These are phyloP conservation scores for Eubucco bourcierii DNA, from an alignment of 2,113 vertebrate genomes.

Conservation along the genomic window DNA sequence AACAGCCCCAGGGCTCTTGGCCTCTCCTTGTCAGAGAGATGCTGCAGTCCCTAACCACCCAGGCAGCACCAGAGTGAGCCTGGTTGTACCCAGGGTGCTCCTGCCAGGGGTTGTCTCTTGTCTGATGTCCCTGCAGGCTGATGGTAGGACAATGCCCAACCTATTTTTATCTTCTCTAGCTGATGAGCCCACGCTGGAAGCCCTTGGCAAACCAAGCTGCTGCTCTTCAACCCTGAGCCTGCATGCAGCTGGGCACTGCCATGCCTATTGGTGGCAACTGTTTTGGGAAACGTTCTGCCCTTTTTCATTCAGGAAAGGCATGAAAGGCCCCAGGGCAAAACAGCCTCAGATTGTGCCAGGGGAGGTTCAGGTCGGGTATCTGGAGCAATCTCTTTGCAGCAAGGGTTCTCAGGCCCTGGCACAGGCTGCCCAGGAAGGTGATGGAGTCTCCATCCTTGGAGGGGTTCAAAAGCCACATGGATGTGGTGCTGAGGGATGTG, in stretches of 20 bases:
- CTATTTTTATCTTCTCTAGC: background rate
- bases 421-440: no score
- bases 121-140: background rate
- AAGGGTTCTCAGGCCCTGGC: no score
- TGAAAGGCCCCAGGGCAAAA: background rate
- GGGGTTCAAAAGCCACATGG: no score
- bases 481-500: no score
- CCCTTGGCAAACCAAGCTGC: background rate
- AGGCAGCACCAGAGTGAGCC: background rate
- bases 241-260: background rate
- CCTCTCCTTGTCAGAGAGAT: no score
- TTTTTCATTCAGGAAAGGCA: background rate
- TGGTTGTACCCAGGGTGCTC: background rate
- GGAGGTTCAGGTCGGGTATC: no score
- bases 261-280: background rate
- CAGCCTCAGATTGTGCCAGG: no score
- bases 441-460: no score
- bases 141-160: background rate
- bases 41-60: no score
- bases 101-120: background rate
- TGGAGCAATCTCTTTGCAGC: no score
- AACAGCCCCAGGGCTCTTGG: no score
- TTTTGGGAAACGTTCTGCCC: background rate
- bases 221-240: background rate
- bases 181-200: background rate